Evolutionary conservation across 2,113 vertebrate genomes (phyloP).

Genomic region (Noturus placidus): DNA sequence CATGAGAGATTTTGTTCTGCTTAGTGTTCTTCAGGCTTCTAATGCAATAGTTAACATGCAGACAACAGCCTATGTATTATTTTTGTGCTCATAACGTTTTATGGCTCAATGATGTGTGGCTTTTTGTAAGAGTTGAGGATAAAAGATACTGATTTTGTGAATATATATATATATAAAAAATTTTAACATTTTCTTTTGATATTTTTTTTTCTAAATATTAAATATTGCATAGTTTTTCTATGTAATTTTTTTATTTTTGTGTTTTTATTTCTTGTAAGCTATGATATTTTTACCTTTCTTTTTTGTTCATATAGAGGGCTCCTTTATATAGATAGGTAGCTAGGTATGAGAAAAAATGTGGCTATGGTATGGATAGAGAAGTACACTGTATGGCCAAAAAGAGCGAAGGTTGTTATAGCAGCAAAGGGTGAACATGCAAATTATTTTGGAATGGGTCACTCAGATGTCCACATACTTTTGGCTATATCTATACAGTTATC

Average conservation of each 20-base stretch:
- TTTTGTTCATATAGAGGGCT: background rate
- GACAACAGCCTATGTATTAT: background rate
- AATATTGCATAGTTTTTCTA: background rate
- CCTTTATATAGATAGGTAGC: background rate
- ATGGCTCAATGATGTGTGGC: too few relatives aligned
- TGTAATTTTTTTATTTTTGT: too few relatives aligned
- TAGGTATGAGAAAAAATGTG: background rate
- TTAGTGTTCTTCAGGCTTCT: background rate
- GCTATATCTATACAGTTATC: background rate
- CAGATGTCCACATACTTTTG: background rate
- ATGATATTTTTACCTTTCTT: background rate
- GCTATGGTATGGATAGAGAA: too few relatives aligned
- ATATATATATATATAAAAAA: background rate
- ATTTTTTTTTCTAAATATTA: too few relatives aligned
- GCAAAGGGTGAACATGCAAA: too few relatives aligned
- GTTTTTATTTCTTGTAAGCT: background rate
- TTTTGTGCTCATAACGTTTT: background rate
- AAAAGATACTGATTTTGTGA: background rate
- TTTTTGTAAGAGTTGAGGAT: background rate
- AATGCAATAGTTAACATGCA: background rate
- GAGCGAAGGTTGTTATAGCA: too few relatives aligned
- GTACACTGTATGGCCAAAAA: too few relatives aligned
- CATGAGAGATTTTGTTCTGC: background rate
- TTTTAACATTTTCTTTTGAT: background rate
- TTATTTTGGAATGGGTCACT: conserved; percentile 46